phyloP scores from a whole-genome alignment of 1,140 invertebrate species.

The Leptinotarsa lineolata region DNA sequence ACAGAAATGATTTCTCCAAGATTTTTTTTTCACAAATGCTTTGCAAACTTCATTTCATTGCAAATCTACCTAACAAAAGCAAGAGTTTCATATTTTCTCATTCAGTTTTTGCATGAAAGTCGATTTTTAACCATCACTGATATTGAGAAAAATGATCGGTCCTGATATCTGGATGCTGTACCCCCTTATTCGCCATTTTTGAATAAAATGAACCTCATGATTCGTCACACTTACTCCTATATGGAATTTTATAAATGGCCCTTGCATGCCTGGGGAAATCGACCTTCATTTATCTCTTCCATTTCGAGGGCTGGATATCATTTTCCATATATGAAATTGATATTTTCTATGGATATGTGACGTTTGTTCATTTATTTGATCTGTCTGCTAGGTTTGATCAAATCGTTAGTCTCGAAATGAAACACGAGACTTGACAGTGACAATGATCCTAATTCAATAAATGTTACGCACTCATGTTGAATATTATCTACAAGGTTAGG shows the following conservation, averaged over 20 bases:
- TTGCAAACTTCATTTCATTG: not conserved
- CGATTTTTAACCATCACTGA: slow-evolving; percentile 1
- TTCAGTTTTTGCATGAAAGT: not conserved
- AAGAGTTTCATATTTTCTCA: not conserved
- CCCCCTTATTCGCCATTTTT: not conserved
- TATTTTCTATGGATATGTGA: not conserved
- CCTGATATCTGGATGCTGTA: not conserved
- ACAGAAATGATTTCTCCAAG: no score
- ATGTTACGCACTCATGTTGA: no score
- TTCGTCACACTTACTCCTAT: slow-evolving; percentile 20
- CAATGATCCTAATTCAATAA: no score
- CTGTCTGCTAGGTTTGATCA: no score
- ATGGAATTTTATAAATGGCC: slow-evolving; percentile 23
- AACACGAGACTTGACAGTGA: no score
- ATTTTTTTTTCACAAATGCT: no score
- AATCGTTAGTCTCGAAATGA: no score
- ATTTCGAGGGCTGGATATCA: not conserved
- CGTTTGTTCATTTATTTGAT: no score
- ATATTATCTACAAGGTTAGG: no score
- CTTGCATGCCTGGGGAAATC: slow-evolving; percentile 15
- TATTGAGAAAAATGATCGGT: slow-evolving; percentile 18
- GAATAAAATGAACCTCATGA: slow-evolving; percentile 17
- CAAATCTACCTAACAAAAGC: not conserved
- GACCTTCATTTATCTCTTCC: slow-evolving; percentile 21
- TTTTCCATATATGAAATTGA: not conserved